Base-by-base conservation (phyloP, 2,888 invertebrate species). In the Thumatha senex region DNA sequence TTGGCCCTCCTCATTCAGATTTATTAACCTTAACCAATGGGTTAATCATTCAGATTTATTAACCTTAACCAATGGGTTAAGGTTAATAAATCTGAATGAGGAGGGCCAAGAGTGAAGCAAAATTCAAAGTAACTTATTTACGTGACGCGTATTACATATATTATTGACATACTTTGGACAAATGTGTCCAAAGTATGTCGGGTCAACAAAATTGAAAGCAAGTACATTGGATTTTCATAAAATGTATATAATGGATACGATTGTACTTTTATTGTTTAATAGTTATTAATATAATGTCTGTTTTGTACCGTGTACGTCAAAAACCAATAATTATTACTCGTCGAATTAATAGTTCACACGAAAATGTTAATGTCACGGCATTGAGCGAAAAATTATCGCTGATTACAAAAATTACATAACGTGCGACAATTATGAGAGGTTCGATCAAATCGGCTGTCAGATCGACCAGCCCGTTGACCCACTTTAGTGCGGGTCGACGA, bases 391-490 rank as follows among this genome's bases (percentile, higher is more conserved):
- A 39, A 34, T 36, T 12, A 45, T 40, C 4, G 24, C 24, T 9
- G 54, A 63, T 67, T 64, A 60, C 56, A 56, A 48, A 53, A 65
- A 68, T 77, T 72, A 73, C 62, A 67, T 67, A 74, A 78, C 58
- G 46, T 58, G 59, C 53, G 56, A 61, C 63, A 66, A 63, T 72
- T 67, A 72, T 64, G 73, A 70, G 68, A 75, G 72, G 55, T 68
- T 74, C 68, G 69, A 70, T 65, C 63, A 69, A 68, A 73, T 70
- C 68, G 63, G 66, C 64, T 74, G 72, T 67, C 72, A 78, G 80
- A 86, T 84, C 83, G 84, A 81, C 78, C 83, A 79, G 73, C 76
- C 76, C 71, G 81, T 78, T 90, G 89, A 90, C 90, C 90, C 76
- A 90, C 72, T 86, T 90, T 72, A 69, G 70, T 67, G 70, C 67